A percentile compares a stretch with the other conserved stretches of the same genome.
phyloP scores from a whole-genome alignment of 2,113 vertebrate genomes.

The Psammodynastes pulverulentus region DNA sequence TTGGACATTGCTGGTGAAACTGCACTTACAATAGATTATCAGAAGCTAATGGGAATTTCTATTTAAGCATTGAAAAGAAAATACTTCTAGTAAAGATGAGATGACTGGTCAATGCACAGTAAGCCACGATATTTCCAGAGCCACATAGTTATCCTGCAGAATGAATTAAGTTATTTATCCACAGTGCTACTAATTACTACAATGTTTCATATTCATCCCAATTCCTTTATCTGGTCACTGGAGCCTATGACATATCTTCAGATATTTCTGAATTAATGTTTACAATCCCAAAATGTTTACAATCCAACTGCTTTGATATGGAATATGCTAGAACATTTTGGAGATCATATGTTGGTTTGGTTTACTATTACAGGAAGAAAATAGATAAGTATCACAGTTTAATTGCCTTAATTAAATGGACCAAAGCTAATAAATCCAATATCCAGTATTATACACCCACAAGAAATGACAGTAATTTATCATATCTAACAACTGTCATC shows the following conservation, averaged over 20 bases:
- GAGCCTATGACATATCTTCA: not conserved
- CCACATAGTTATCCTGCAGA: not conserved
- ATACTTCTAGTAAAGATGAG: not conserved
- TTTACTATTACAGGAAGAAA: conserved; percentile 7
- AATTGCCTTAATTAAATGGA: conserved; percentile 12
- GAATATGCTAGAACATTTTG: not conserved
- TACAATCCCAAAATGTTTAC: not conserved
- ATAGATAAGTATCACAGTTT: not conserved
- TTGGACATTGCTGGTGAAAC: not conserved
- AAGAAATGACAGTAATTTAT: conserved; percentile 41
- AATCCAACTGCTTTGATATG: not conserved
- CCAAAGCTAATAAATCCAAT: conserved; percentile 17
- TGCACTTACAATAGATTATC: not conserved
- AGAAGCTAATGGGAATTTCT: not conserved
- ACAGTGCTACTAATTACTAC: not conserved
- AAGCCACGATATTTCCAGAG: not conserved
- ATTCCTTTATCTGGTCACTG: not conserved
- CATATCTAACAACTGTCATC: conserved; percentile 32
- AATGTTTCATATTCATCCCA: not conserved
- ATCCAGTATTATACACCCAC: conserved; percentile 19
- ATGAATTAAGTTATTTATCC: not conserved
- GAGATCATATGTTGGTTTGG: not conserved
- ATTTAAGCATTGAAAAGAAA: not conserved
- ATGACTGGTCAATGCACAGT: not conserved
- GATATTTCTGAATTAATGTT: not conserved